Evolutionary conservation across 2,888 invertebrate species (phyloP), one percentile per base, ranked within the genome.

Genomic region (Andrena haemorrhoa): DNA sequence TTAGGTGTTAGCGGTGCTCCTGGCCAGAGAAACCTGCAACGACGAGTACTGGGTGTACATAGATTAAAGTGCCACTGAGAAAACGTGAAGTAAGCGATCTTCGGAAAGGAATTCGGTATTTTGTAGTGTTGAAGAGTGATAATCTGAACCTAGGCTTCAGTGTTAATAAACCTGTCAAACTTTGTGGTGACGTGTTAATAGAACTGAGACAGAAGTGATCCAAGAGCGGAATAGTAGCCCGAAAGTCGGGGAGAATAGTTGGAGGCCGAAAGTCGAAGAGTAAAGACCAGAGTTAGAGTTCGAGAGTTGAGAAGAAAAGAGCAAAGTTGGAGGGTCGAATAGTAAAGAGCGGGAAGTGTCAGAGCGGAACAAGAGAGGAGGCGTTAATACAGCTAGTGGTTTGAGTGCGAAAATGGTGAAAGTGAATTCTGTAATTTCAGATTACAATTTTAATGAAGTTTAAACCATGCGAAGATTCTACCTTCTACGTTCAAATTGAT

Each of bases 1-100:
- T 66, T 66, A 76, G 65, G 49, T n/a, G 74, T 51, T 60, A n/a
- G 63, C 33, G 26, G 71, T n/a, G 56, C 33, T 49, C 33, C 41
- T 47, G 51, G 5, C n/a, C 12, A 23, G 4, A 12, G 49, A 65
- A 72, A 72, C 65, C 65, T 8, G 29, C 10, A 10, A 49, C 16
- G n/a, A 65, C 60, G 35, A 35, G 29, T 33, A 16, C 7, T 3
- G 53, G 23, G n/a, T n/a, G 47, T 26, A 49, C 26, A 12, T 33
- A 4, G 29, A 72, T 64, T 65, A 56, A 47, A 20, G 2, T n/a
- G 63, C 41, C 31, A 23, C 53, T 4, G 31, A 5, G 20, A 56
- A 56, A 23, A 20, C 3, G 12, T 41, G n/a, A 6, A 6, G 1
- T 16, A n/a, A 23, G 12, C 6, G 49, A 10, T 41, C 20, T 20